Evolutionary conservation across 2,888 invertebrate genomes (phyloP), one percentile per base, ranked within the genome.

Genomic region (Scaptomyza caliginosa): DNA sequence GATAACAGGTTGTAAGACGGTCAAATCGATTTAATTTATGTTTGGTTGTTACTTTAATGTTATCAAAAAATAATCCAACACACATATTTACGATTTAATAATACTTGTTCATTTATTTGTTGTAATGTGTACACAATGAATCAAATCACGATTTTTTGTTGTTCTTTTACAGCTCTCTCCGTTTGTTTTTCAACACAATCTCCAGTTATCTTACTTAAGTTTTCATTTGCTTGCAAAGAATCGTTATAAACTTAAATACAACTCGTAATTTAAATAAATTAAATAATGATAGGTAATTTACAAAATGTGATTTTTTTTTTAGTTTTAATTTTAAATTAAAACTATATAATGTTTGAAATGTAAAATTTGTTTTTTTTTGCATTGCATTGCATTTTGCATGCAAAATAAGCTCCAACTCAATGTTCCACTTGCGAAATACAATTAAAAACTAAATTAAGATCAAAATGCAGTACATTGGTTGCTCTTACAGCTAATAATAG

Each of bases 101-200:
- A 83, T 83, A 83, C 84, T 81, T 82, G 67, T 71, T 79, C 62
- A 71, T 81, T 80, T 82, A 81, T 84, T 83, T 76, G 46, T 77
- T 79, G 39, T 77, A 62, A 68, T 83, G 71, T 83, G 79, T 83
- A 66, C 67, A 82, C 73, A 81, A 84, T 82, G 84, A 81, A 73
- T 64, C 67, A 74, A 69, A 83, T 83, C 84, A 83, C 82, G 82
- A 59, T 48, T 81, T 78, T 67, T 71, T 70, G 65, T 69, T 83
- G 73, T 71, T 72, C 60, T 69, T 40, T 60, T 59, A 64, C 79
- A 77, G 69, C 83, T 75, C 55, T 45, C 42, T 50, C 55, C 56
- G 36, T 45, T 16, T 26, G 32, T 56, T 40, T 60, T 62, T 68
- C 68, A 60, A 72, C 73, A 79, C 70, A 77, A 74, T 71, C 46